These are phyloP conservation scores for Amphilophus citrinellus DNA, from an alignment of 2,113 vertebrate genomes.

Conservation along the genomic window DNA sequence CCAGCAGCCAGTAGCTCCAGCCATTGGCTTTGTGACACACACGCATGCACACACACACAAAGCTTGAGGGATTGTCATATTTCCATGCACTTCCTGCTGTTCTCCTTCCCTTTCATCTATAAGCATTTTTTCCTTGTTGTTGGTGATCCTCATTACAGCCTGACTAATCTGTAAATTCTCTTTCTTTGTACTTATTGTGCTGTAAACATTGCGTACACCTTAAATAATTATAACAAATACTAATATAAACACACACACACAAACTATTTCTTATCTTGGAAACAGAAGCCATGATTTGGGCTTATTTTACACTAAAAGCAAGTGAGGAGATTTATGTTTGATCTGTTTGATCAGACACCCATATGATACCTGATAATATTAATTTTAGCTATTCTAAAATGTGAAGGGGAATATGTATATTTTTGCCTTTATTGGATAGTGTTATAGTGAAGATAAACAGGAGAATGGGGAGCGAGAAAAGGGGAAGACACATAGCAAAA, in stretches of 20 bases:
- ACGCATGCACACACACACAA: slow-evolving; percentile 26
- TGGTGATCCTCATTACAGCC: not conserved
- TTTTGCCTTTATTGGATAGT: too few species aligned
- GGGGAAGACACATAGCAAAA: too few species aligned
- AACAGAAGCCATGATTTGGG: too few species aligned
- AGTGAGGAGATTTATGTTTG: not conserved
- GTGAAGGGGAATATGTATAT: not conserved
- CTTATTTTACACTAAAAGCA: not conserved
- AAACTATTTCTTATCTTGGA: too few species aligned
- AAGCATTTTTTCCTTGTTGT: slow-evolving; percentile 21
- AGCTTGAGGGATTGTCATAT: slow-evolving; percentile 71
- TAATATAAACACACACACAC: not conserved
- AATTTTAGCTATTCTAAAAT: not conserved
- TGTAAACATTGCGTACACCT: not conserved
- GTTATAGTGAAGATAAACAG: too few species aligned
- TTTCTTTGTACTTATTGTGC: not conserved
- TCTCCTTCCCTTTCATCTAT: slow-evolving; percentile 37
- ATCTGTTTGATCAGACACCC: not conserved
- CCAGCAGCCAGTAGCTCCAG: slow-evolving; percentile 61
- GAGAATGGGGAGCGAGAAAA: too few species aligned
- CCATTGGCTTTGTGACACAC: slow-evolving; percentile 41
- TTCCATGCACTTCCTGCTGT: slow-evolving; percentile 60
- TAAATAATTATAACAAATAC: not conserved
- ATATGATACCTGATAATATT: not conserved
- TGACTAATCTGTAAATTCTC: not conserved